Evolutionary conservation across 2,888 invertebrate species (phyloP).

Genomic region (Coremacera marginata): DNA sequence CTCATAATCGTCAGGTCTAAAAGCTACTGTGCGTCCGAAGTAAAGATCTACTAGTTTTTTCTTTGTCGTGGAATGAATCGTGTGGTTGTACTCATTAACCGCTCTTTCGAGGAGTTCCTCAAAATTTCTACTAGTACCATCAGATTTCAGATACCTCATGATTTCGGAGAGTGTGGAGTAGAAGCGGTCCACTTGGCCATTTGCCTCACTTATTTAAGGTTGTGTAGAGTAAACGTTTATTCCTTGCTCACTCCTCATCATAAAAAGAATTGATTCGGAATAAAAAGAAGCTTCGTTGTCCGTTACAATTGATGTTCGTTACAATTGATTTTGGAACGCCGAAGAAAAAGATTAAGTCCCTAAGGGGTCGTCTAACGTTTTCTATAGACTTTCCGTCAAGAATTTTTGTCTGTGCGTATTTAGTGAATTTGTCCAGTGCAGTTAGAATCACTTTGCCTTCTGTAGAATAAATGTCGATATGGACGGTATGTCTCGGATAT

Average conservation of each 20-base stretch:
- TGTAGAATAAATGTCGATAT: slow-evolving; percentile 31
- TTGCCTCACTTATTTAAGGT: neutral
- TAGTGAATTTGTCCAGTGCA: slow-evolving; percentile 5
- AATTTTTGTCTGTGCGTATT: neutral
- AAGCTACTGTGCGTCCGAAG: neutral
- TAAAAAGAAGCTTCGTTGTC: slow-evolving; percentile 12
- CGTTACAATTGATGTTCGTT: no score
- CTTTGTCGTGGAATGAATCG: slow-evolving; percentile 11
- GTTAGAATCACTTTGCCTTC: neutral
- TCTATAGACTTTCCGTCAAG: neutral
- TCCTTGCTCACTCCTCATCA: neutral
- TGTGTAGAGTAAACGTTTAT: neutral
- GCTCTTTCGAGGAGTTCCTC: no score
- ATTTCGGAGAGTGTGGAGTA: neutral
- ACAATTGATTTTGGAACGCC: slow-evolving; percentile 14
- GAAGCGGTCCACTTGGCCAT: slow-evolving; percentile 14
- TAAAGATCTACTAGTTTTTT: slow-evolving; percentile 15
- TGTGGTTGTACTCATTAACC: slow-evolving; percentile 18
- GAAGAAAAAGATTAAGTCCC: slow-evolving; percentile 6
- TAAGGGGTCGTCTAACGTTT: neutral
- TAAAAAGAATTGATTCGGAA: slow-evolving; percentile 14
- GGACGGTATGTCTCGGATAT: slow-evolving; percentile 31
- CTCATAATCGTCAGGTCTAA: neutral
- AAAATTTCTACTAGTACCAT: neutral
- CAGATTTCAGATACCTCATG: neutral